Conservation (phyloP, 1,140 invertebrate genomes). For the Campoletis sonorensis region DNA sequence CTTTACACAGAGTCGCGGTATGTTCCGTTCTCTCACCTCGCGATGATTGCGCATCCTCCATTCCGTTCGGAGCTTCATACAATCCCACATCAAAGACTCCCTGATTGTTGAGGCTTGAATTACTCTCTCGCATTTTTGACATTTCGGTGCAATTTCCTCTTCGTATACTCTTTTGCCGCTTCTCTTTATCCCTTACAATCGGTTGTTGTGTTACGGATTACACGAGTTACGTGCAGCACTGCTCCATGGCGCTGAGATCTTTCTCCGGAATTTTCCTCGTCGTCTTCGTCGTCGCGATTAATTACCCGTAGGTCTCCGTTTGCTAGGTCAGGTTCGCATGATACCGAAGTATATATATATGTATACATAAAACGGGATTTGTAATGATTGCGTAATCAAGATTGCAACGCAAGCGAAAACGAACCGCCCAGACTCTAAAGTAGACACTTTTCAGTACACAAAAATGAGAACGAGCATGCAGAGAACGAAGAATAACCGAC, state of each 20-base stretch:
- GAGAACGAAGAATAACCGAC: not conserved
- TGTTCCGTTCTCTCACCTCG: conserved; percentile 37
- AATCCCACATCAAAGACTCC: not conserved
- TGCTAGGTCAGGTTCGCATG: conserved; percentile 44
- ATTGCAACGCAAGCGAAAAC: conserved; percentile 27
- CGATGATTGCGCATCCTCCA: not conserved
- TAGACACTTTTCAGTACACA: conserved; percentile 1
- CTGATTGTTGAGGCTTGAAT: conserved; percentile 14
- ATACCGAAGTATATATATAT: not conserved
- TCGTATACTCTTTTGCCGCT: not conserved
- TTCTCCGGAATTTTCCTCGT: conserved; percentile 21
- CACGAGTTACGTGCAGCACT: not conserved
- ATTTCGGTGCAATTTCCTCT: conserved; percentile 35
- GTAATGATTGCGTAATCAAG: conserved; percentile 38
- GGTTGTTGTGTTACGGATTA: not conserved
- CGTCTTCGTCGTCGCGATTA: conserved; percentile 31
- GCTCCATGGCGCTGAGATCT: conserved; percentile 5
- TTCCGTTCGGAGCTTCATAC: conserved; percentile 14
- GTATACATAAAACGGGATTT: conserved; percentile 8
- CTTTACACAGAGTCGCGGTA: not conserved
- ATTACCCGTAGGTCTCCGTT: conserved; percentile 18
- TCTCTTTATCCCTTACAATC: not conserved
- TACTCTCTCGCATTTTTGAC: conserved; percentile 36
- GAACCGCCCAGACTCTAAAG: not conserved
- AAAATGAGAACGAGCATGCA: not conserved